phyloP scores from a whole-genome alignment of 2,888 invertebrate genomes.

The Cremastinae sp. region DNA sequence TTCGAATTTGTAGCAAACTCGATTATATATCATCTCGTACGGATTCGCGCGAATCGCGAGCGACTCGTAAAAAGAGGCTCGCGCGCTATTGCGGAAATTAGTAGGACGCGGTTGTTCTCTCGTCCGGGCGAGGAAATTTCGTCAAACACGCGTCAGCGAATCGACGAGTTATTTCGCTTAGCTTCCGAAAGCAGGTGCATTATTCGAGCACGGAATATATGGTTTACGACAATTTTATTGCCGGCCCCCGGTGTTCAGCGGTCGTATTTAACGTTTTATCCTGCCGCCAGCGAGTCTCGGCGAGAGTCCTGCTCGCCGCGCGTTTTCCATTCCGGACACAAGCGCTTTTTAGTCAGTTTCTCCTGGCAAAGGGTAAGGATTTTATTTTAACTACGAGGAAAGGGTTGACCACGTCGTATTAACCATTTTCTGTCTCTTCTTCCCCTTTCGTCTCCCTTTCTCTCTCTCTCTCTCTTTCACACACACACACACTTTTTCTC shows the following conservation, averaged over 20 bases:
- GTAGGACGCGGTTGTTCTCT: neutral
- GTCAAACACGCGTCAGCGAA: slow-evolving; percentile 55
- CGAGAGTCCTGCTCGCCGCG: slow-evolving; percentile 32
- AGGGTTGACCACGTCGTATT: slow-evolving; percentile 58
- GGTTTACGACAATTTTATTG: slow-evolving; percentile 79
- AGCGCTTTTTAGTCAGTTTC: slow-evolving; percentile 38
- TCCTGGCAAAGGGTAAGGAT: slow-evolving; percentile 71
- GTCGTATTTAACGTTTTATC: slow-evolving; percentile 79
- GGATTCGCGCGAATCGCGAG: too few relatives aligned
- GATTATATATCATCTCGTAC: too few relatives aligned
- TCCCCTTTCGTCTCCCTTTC: neutral
- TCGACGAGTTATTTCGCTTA: slow-evolving; percentile 53
- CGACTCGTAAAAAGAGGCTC: neutral
- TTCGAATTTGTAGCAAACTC: too few relatives aligned
- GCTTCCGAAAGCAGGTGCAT: slow-evolving; percentile 75
- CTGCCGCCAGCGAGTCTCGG: slow-evolving; percentile 64
- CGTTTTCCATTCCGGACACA: slow-evolving; percentile 56
- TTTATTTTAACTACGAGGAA: slow-evolving; percentile 71
- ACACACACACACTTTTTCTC: too few relatives aligned
- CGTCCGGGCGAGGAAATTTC: slow-evolving; percentile 16
- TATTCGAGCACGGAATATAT: slow-evolving; percentile 69
- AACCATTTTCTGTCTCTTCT: slow-evolving; percentile 36
- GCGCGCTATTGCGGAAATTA: neutral
- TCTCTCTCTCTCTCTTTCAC: neutral
- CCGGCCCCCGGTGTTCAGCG: slow-evolving; percentile 78